Conservation (phyloP, 53 echinoderm and acorn worm species). For the Arbacia lixula region DNA sequence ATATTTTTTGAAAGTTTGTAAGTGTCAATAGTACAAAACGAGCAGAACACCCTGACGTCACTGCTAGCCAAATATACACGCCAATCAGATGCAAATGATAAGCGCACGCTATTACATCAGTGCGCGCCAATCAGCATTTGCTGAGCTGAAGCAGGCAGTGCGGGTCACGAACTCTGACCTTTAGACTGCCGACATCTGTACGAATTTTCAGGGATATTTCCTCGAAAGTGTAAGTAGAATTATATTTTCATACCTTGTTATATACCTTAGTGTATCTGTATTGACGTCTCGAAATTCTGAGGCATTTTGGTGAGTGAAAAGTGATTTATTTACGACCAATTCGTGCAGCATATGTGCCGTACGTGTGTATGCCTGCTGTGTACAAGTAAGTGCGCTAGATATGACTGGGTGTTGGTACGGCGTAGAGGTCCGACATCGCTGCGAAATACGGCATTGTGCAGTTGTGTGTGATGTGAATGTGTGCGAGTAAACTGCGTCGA, state of each 20-base stretch:
- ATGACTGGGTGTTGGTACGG: too few relatives aligned
- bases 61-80: slow-evolving; percentile 20
- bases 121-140: slow-evolving; percentile 56
- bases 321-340: slow-evolving; percentile 6
- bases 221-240: slow-evolving; percentile 13
- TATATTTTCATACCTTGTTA: too few relatives aligned
- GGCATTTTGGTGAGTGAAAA: neutral
- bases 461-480: too few relatives aligned
- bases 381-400: too few relatives aligned
- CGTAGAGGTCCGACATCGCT: too few relatives aligned
- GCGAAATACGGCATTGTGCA: too few relatives aligned
- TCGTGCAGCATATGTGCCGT: slow-evolving; percentile 39
- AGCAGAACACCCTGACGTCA: slow-evolving; percentile 42
- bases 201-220: slow-evolving; percentile 27
- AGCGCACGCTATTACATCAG: slow-evolving; percentile 50
- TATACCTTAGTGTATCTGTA: too few relatives aligned
- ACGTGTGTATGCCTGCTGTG: neutral
- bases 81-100: slow-evolving; percentile 51
- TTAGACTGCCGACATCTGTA: slow-evolving; percentile 40
- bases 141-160: slow-evolving; percentile 14
- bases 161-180: slow-evolving; percentile 65
- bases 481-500: too few relatives aligned
- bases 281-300: too few relatives aligned
- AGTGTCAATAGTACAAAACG: too few relatives aligned
- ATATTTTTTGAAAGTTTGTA: too few relatives aligned